Conservation (phyloP, 1,140 invertebrate genomes). For the Platorchestia sp. region DNA sequence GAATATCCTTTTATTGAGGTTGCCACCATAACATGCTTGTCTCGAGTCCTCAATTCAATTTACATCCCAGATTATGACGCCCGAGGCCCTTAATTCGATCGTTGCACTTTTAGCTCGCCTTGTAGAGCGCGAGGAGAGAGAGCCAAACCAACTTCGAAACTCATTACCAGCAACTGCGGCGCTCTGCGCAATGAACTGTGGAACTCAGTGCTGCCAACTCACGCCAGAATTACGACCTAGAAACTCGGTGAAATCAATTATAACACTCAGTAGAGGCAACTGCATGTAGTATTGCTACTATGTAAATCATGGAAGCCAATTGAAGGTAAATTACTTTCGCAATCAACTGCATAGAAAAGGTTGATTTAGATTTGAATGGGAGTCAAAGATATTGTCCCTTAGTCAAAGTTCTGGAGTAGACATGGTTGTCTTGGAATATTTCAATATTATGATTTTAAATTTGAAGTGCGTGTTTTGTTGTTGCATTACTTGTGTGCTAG, state of each 20-base stretch:
- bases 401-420: no score
- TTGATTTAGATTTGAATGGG: not conserved
- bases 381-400: no score
- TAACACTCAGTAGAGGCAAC: not conserved
- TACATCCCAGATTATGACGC: slow-evolving; percentile 18
- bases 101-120: not conserved
- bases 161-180: not conserved
- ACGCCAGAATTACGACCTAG: not conserved
- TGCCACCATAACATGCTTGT: slow-evolving; percentile 13
- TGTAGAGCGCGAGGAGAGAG: not conserved
- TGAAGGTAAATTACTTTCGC: not conserved
- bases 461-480: no score
- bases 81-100: slow-evolving; percentile 11
- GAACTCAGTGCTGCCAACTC: not conserved
- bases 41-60: slow-evolving; percentile 1
- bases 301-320: not conserved
- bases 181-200: not conserved
- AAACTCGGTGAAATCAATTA: not conserved
- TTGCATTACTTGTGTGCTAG: no score
- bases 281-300: not conserved
- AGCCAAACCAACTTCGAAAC: not conserved
- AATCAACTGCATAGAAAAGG: not conserved
- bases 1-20: not conserved
- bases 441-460: no score
- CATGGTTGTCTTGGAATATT: no score